Evolutionary conservation across 1,140 invertebrate species (phyloP), one percentile per base, ranked within the genome.

Genomic region (Notospermus geniculatus): DNA sequence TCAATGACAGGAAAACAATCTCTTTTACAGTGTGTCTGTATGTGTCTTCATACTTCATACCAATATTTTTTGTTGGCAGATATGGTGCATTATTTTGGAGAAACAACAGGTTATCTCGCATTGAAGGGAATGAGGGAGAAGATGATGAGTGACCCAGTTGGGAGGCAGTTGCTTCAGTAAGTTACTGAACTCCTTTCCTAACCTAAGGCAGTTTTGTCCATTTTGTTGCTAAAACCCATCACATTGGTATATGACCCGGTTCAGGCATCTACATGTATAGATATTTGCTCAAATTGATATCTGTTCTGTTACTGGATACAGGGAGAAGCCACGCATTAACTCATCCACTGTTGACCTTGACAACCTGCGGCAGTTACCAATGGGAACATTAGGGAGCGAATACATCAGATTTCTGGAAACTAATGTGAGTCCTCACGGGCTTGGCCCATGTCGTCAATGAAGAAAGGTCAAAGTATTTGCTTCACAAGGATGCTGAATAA

Each of bases 51-150:
- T 0, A 15, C 28, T 59, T 50, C 17, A 11, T 29, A 32, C 22
- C 7, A 53, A 28, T 7, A 54, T 54, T 64, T 54, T 60, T 53
- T 60, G 56, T 43, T 62, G 76, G 81, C 68, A 86, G 94, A 98
- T 78, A 93, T 96, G 92, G 92, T 98, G 70, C 92, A 93, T 39
- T 90, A 91, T 67, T 84, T 97, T 58, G 93, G 93, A 2, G 95
- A 97, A 83, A 90, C 91, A 0, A 93, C 92, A 2, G 92, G 92
- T 0, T 80, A 85, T 66, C 69, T 70, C 39, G 90, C 92, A 9
- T 82, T 95, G 0, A 80, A 81, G 59, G 82, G 86, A 65, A 89
- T 93, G 77, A 81, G 82, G 58, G 72, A 82, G 62, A 86, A 87
- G 75, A 91, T 94, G 86, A 64, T 85, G 32, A 78, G 82, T 43